Evolutionary conservation across 2,888 invertebrate genomes (phyloP), one percentile per base, ranked within the genome.

Genomic region (Pecten maximus): DNA sequence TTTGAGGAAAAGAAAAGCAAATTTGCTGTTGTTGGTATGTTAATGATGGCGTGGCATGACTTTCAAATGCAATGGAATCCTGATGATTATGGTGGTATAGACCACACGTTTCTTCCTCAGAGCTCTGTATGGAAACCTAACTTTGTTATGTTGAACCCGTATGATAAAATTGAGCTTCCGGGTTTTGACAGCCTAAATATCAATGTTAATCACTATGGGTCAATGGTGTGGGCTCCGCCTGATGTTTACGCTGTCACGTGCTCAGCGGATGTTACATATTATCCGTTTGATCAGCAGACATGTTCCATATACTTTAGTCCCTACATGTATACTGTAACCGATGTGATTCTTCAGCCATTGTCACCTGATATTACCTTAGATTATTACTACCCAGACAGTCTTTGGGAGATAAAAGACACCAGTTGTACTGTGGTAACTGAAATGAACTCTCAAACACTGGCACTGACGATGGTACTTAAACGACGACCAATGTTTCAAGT

Each of bases 1-100:
- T 92, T 91, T 87, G 86, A 92, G 74, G 92, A 92, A 40, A 35
- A 91, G 3, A 88, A 88, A 35, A 92, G 91, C 0, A 91, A 91
- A n/a, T 19, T 92, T 6, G 87, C 90, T 0, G 8, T 92, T 0
- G 88, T 91, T 15, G 50, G 89, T 23, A 35, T 74, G 0, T 91
- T 92, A 39, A 8, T 23, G 8, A 28, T 90, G 0, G 1, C 1
- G n/a, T 92, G 92, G 92, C 6, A 19, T 40, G 91, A 92, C 23
- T 40, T 89, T 44, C 40, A 92, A 3, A 74, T 92, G 40, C 35
- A 54, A 40, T 92, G 92, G 92, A 89, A 16, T 35, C 88, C 88
- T 10, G n/a, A 40, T 39, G 74, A 89, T n/a, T 74, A 60, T 16
- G 74, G 54, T 4, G 50, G 39, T 8, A 60, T 60, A 1, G 40